These are phyloP conservation scores for Zosterops pallidus DNA, from an alignment of 2,113 vertebrate genomes.

Conservation along the genomic window DNA sequence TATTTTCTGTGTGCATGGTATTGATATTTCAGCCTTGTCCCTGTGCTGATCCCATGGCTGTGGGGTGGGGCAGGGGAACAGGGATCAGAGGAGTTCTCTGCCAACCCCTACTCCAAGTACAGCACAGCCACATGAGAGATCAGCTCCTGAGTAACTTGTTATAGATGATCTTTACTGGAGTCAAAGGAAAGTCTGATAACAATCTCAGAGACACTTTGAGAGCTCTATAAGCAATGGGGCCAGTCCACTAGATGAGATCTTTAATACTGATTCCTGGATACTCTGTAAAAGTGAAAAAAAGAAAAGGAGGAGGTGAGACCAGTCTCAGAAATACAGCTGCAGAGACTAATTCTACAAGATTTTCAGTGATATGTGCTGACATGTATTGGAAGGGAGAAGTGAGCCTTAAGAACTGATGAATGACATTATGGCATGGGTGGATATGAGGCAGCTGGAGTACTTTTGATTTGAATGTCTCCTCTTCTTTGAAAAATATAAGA, in stretches of 20 bases:
- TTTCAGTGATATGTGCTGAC: neutral
- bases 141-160: neutral
- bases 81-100: neutral
- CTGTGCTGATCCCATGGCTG: neutral
- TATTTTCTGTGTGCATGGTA: neutral
- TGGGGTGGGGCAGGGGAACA: neutral
- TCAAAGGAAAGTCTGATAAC: neutral
- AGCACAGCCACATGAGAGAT: neutral
- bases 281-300: neutral
- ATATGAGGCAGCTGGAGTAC: neutral
- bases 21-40: neutral
- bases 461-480: neutral
- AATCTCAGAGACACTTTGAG: neutral
- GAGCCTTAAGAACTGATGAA: neutral
- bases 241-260: conserved; percentile 7
- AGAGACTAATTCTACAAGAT: conserved; percentile 34
- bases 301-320: neutral
- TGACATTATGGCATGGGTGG: conserved; percentile 22
- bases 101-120: neutral
- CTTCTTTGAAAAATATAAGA: neutral
- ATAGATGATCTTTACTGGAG: neutral
- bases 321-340: neutral
- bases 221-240: neutral
- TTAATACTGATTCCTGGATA: conserved; percentile 38
- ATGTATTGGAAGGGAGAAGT: neutral